A percentile compares a stretch with the other conserved stretches of the same genome.
Evolutionary conservation across 2,797 vertebrate species (phyloP).

Genomic region (Pipistrellus pipistrellus): DNA sequence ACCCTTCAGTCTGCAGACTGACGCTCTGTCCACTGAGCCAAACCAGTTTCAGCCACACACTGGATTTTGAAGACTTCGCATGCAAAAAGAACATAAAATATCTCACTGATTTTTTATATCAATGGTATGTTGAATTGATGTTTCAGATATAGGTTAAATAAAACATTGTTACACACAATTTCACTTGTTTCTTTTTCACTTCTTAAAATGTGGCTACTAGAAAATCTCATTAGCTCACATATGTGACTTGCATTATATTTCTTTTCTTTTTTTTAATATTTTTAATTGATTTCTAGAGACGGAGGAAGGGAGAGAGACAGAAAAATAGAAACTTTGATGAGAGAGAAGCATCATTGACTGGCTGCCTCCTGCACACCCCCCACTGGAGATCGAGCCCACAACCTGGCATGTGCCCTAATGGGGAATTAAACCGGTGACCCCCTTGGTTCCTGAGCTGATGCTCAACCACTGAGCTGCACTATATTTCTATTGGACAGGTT

Average conservation of each 20-base stretch:
- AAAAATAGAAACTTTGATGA: too few relatives aligned
- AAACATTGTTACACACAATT: conserved; percentile 1
- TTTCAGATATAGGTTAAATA: conserved; percentile 14
- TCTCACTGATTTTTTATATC: background rate
- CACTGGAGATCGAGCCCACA: too few relatives aligned
- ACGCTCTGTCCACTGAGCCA: too few relatives aligned
- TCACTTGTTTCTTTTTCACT: background rate
- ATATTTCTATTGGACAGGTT: background rate
- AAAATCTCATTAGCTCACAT: background rate
- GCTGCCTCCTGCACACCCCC: too few relatives aligned
- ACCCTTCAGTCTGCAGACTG: too few relatives aligned
- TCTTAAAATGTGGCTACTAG: background rate
- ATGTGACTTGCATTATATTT: background rate
- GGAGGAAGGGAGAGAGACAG: too few relatives aligned
- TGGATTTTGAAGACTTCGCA: background rate
- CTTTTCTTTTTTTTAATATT: background rate
- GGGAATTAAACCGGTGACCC: too few relatives aligned
- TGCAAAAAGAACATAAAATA: background rate
- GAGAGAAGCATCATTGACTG: too few relatives aligned
- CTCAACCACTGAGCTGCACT: background rate
- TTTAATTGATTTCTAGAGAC: too few relatives aligned
- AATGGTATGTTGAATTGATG: background rate
- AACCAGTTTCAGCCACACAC: too few relatives aligned
- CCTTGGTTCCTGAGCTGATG: too few relatives aligned
- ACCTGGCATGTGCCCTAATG: too few relatives aligned